These are phyloP conservation scores for Pemphredon lugubris DNA, from an alignment of 2,888 invertebrate genomes.

Conservation along the genomic window DNA sequence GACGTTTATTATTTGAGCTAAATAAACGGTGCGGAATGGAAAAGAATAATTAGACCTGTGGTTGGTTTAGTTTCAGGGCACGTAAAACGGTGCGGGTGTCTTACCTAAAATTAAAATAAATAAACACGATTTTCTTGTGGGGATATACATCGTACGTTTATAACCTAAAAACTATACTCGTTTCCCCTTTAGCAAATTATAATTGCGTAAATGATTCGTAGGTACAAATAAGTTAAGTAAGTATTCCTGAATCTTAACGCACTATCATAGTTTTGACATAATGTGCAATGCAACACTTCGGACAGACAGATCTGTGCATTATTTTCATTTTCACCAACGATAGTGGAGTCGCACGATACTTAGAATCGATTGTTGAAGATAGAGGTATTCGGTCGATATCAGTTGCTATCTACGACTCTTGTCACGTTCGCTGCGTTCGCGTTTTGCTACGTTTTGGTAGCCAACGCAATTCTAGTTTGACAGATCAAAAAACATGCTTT, in stretches of 20 bases:
- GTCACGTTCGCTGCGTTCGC: not conserved
- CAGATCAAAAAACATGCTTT: no score
- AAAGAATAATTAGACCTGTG: not conserved
- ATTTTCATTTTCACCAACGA: constrained; percentile 42
- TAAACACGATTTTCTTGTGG: constrained; percentile 38
- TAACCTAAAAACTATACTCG: constrained; percentile 41
- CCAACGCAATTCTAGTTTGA: no score
- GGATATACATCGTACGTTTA: constrained; percentile 42
- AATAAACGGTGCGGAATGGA: no score
- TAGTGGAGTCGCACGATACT: not conserved
- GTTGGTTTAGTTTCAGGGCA: not conserved
- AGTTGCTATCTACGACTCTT: not conserved
- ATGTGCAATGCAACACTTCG: not conserved
- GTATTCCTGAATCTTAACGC: no score
- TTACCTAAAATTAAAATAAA: constrained; percentile 57
- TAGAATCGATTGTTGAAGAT: constrained; percentile 1
- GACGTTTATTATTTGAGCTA: constrained; percentile 25
- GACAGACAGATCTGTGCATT: constrained; percentile 24
- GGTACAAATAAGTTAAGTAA: no score
- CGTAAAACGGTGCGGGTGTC: not conserved
- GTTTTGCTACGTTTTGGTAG: not conserved
- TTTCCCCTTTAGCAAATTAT: not conserved
- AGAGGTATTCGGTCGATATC: constrained; percentile 7
- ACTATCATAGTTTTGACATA: constrained; percentile 10
- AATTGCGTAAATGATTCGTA: constrained; percentile 5